Evolutionary conservation across 2,888 invertebrate species (phyloP).

Genomic region (Chrysolina americana): DNA sequence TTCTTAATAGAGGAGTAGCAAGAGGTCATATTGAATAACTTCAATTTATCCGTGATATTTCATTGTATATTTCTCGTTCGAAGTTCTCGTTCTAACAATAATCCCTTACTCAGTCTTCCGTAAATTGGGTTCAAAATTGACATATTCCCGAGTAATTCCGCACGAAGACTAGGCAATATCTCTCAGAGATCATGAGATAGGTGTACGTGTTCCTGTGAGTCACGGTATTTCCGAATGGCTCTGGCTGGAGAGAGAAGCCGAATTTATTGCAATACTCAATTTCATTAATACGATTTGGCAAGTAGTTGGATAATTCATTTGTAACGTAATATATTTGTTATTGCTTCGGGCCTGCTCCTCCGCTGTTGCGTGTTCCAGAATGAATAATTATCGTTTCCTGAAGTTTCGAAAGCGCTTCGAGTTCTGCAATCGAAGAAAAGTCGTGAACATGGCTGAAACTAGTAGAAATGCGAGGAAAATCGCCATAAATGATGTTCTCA

Average conservation of each 20-base stretch:
- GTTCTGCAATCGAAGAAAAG: slow-evolving; percentile 3
- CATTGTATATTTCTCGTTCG: slow-evolving; percentile 5
- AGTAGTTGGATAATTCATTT: slow-evolving; percentile 59
- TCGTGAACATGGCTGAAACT: slow-evolving; percentile 1
- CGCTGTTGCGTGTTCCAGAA: slow-evolving; percentile 42
- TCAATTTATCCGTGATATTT: neutral
- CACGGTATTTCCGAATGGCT: slow-evolving; percentile 33
- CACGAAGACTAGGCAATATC: slow-evolving; percentile 40
- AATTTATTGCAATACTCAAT: slow-evolving; percentile 63
- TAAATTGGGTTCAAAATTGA: slow-evolving; percentile 24
- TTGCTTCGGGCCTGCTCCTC: slow-evolving; percentile 41
- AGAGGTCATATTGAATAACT: neutral
- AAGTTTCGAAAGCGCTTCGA: slow-evolving; percentile 34
- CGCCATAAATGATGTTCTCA: slow-evolving; percentile 8
- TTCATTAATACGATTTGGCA: slow-evolving; percentile 62
- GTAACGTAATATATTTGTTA: slow-evolving; percentile 56
- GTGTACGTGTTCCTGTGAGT: slow-evolving; percentile 47
- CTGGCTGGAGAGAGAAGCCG: slow-evolving; percentile 44
- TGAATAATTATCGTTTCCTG: slow-evolving; percentile 35
- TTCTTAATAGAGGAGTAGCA: too few relatives aligned
- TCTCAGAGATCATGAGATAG: slow-evolving; percentile 46
- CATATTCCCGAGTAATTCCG: slow-evolving; percentile 20
- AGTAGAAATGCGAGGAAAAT: neutral
- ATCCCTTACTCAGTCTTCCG: slow-evolving; percentile 18
- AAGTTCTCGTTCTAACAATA: slow-evolving; percentile 17